phyloP scores from a whole-genome alignment of 2,888 invertebrate genomes.

The Cantharis flavilabris region DNA sequence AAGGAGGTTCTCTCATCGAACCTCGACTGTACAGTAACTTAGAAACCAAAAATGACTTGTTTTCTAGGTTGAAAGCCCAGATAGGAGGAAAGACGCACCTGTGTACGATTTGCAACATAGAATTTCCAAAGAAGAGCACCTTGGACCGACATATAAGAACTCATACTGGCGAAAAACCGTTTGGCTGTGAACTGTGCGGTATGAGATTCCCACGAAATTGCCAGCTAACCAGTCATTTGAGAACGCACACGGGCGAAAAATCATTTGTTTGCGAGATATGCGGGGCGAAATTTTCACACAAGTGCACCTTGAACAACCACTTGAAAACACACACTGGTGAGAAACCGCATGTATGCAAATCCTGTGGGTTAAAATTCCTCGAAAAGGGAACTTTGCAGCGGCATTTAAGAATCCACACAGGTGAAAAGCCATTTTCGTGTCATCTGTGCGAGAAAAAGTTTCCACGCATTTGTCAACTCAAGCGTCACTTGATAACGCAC shows the following conservation, averaged over 20 bases:
- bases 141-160: background rate
- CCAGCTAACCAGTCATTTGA: background rate
- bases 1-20: background rate
- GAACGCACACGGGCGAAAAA: background rate
- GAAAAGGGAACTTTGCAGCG: background rate
- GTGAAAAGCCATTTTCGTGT: background rate
- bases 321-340: background rate
- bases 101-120: background rate
- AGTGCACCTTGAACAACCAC: background rate
- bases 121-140: background rate
- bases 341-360: background rate
- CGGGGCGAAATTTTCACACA: background rate
- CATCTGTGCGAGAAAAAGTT: background rate
- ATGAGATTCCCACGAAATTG: background rate
- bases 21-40: background rate
- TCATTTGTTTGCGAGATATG: background rate
- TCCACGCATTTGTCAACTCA: background rate
- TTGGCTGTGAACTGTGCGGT: background rate
- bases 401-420: background rate
- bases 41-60: background rate
- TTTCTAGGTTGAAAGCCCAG: background rate
- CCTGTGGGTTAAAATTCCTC: background rate
- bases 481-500: background rate
- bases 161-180: background rate
- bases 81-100: background rate